Base-by-base conservation (phyloP, 2,888 invertebrate species). In the Caradrina clavipalpis region DNA sequence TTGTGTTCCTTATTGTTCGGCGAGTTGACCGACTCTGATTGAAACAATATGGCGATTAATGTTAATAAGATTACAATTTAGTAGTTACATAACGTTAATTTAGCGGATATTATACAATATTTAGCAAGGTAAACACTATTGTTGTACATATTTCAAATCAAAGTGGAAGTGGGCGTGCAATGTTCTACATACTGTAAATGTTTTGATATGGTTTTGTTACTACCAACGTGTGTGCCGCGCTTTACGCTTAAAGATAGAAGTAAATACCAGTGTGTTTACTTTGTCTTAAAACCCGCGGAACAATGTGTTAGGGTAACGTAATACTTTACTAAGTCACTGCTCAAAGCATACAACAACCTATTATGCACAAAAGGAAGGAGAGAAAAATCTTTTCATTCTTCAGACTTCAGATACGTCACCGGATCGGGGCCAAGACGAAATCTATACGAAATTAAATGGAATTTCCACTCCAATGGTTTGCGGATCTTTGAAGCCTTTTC, bases 381-480 rank as follows among this genome's bases (percentile, higher is more conserved):
- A 17, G 11, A 59, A 57, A 50, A 59, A 54, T 45, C 59, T 68
- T 62, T 59, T 55, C 53, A 57, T 69, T 75, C 68, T 63, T 76
- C 69, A 73, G 61, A 59, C 65, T 63, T 76, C 69, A 75, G 61
- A 59, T 80, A 77, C 73, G 73, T 72, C 72, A 72, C 47, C 64
- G 62, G 47, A 57, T 62, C 55, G 71, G 71, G 62, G 53, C 82
- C 82, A 80, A 83, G 80, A 86, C 81, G 85, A 87, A 89, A 88
- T 88, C 85, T 83, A 85, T 85, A 81, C 88, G 82, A 89, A 90
- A 93, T 93, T 91, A 92, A 94, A 94, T 92, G 89, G 90, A 92
- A 90, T 94, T 94, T 94, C 92, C 89, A 88, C 89, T 84, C 83
- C 87, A 91, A 85, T 87, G 90, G 86, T 83, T 90, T 84, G 82